These are phyloP conservation scores for Papilio xuthus DNA, from an alignment of 1,140 invertebrate species.

Conservation along the genomic window DNA sequence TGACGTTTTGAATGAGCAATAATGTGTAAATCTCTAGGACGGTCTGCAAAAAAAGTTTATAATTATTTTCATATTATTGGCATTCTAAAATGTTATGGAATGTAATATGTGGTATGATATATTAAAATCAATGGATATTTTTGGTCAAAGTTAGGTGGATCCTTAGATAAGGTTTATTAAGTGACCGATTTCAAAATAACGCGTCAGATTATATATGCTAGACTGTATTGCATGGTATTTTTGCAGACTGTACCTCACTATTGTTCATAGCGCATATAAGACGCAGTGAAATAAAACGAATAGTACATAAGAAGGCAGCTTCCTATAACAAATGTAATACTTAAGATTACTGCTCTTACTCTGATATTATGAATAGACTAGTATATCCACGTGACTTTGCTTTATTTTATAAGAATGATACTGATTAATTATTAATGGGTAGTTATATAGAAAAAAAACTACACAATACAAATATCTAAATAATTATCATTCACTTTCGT, in stretches of 20 bases:
- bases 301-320: constrained; percentile 18
- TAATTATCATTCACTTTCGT: not conserved
- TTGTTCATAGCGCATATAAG: constrained; percentile 14
- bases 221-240: not conserved
- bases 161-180: not conserved
- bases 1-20: constrained; percentile 45
- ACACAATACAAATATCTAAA: not conserved
- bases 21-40: constrained; percentile 40
- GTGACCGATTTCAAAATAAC: not conserved
- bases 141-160: too few relatives aligned
- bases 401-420: not conserved
- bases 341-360: not conserved
- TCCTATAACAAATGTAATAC: not conserved
- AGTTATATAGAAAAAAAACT: too few relatives aligned
- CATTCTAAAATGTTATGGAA: not conserved
- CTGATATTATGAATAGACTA: not conserved
- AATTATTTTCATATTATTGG: not conserved
- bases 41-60: constrained; percentile 41
- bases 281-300: constrained; percentile 16
- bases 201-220: too few relatives aligned
- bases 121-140: too few relatives aligned
- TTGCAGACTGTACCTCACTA: constrained; percentile 2
- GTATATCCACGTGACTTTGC: not conserved
- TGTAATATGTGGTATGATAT: too few relatives aligned
- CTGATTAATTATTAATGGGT: too few relatives aligned